Base-by-base conservation (phyloP, 2,888 invertebrate genomes). In the Yponomeuta sedellus region DNA sequence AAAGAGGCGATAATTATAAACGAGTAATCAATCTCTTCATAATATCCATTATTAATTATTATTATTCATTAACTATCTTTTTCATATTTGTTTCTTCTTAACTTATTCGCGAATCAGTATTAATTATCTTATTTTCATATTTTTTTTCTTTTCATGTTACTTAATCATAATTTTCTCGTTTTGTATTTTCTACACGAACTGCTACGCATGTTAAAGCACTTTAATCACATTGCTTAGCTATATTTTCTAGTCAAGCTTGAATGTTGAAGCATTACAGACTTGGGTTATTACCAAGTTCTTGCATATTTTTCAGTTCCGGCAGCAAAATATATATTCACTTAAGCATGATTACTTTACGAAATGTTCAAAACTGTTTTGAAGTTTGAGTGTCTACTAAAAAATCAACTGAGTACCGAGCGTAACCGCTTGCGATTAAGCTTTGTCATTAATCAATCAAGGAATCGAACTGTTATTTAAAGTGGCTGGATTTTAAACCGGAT, bases 1-100 rank as follows among this genome's bases (percentile, higher is more conserved):
- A 96, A 95, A 95, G 96, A 97, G 94, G 97, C 97, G 93, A 96
- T 97, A 93, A 95, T 96, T 93, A 94, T 94, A 93, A 94, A 94
- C 92, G 95, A 96, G 95, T 95, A 95, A 95, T 92, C 87, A 89
- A 87, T 87, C 84, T 91, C 88, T 92, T 84, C 84, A 83, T 88
- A 82, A 89, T 92, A 85, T 82, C 81, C 81, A 86, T 86, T 88
- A 81, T 82, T 76, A 59, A 86, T 86, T 85, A 82, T 79, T 84
- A 84, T 84, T 84, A 88, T 88, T 89, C 84, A 88, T 88, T 83
- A 78, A 73, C 81, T 82, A 77, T 80, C 85, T 85, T 82, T 68
- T 69, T 75, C 76, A 72, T 66, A 74, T 85, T 86, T 78, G 77
- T 83, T 83, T 83, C 68, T 75, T 79, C 68, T 68, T 83, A 80